Percentiles rank a stretch among this genome's conserved stretches.
Conservation (phyloP, 2,113 vertebrate genomes). For the Leucosticte australis region DNA sequence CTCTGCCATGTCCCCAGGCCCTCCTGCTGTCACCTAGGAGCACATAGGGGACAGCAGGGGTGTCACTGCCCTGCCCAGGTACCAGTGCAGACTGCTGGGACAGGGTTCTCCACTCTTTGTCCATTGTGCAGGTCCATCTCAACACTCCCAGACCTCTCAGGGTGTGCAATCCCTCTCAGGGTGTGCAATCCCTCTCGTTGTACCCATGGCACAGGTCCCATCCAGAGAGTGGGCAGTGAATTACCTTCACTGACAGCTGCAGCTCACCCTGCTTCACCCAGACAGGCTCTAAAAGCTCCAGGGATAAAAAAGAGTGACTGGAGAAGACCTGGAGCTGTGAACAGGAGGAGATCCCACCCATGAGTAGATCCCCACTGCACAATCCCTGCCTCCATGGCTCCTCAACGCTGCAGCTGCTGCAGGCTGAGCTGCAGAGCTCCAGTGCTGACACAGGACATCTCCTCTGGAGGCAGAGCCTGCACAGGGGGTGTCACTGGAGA, state of each 20-base stretch:
- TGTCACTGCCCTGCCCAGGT: neutral
- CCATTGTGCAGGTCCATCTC: neutral
- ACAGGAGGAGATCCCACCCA: neutral
- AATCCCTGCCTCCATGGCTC: fast-evolving
- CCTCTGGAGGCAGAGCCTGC: neutral
- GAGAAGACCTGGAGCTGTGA: neutral
- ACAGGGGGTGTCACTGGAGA: neutral
- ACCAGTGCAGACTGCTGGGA: neutral
- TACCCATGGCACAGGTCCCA: neutral
- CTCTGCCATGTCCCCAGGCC: neutral
- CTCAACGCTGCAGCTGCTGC: neutral
- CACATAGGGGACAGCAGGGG: neutral
- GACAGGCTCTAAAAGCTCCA: neutral
- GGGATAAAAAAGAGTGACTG: neutral
- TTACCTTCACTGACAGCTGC: neutral
- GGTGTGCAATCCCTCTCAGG: neutral
- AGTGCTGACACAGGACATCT: neutral
- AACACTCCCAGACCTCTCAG: fast-evolving
- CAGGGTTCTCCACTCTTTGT: neutral
- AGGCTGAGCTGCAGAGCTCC: neutral
- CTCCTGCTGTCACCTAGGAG: neutral
- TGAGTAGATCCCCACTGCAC: neutral
- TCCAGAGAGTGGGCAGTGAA: neutral
- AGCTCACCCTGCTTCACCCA: neutral
- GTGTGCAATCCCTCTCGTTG: neutral